Conservation (phyloP, 2,888 invertebrate species). For the Conchocele bisecta region DNA sequence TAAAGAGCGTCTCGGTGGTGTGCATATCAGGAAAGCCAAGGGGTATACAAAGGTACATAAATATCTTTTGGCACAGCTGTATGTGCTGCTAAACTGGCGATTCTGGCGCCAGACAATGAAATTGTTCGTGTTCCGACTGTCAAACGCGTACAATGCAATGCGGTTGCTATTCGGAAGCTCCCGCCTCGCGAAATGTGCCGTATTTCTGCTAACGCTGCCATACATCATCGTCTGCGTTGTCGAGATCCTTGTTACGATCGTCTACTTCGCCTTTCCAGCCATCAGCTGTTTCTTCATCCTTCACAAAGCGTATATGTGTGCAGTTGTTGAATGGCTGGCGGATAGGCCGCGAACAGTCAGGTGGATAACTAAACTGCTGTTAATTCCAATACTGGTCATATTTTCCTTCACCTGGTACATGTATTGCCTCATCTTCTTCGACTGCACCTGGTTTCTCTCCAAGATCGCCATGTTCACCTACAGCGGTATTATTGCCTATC, state of each 20-base stretch:
- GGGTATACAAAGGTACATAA: conserved; percentile 30
- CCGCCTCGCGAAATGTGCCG: neutral
- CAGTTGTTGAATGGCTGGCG: neutral
- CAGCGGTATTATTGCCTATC: conserved; percentile 39
- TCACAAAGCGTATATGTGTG: conserved; percentile 12
- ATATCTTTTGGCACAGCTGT: conserved; percentile 16
- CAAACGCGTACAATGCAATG: neutral
- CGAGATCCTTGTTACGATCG: conserved; percentile 3
- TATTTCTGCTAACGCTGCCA: neutral
- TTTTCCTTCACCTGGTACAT: conserved; percentile 36
- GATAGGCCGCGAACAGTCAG: neutral
- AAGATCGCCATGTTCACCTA: conserved; percentile 46
- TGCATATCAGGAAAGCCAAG: neutral
- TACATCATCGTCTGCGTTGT: conserved; percentile 17
- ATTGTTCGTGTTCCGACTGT: conserved; percentile 5
- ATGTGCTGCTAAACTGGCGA: conserved; percentile 27
- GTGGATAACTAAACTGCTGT: neutral
- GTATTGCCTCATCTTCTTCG: conserved; percentile 42
- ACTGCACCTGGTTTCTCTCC: conserved; percentile 40
- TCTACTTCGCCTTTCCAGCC: conserved; percentile 34
- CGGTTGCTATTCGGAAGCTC: neutral
- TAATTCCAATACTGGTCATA: conserved; percentile 8
- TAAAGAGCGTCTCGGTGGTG: conserved; percentile 2
- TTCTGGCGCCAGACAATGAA: conserved; percentile 24
- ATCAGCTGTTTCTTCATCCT: conserved; percentile 24